A percentile compares a stretch with the other conserved stretches of the same genome.
These are phyloP conservation scores for Drosophila santomea DNA, from an alignment of 1,140 invertebrate species.

Conservation along the genomic window DNA sequence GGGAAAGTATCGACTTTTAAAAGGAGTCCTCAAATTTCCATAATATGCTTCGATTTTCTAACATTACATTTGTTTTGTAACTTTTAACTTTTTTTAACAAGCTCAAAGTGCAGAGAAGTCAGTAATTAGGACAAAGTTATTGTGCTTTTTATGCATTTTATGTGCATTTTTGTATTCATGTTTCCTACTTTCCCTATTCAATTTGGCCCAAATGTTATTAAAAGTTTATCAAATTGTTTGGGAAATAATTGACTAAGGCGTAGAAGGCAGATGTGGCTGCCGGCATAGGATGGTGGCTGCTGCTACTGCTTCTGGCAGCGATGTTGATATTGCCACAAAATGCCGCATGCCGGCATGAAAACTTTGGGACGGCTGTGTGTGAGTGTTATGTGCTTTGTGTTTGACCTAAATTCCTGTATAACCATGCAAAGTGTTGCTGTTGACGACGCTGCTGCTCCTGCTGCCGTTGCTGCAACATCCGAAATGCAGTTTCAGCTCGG, in stretches of 20 bases:
- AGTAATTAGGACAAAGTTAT: not conserved
- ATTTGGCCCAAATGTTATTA: slow-evolving; percentile 6
- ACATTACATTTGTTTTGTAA: too few relatives aligned
- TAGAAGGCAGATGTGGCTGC: slow-evolving; percentile 36
- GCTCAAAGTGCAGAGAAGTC: not conserved
- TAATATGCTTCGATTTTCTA: too few relatives aligned
- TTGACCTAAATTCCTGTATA: slow-evolving; percentile 63
- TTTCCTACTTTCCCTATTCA: not conserved
- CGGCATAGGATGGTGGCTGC: slow-evolving; percentile 13
- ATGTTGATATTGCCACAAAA: slow-evolving; percentile 58
- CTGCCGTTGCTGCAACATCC: slow-evolving; percentile 49
- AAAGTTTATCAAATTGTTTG: slow-evolving; percentile 41
- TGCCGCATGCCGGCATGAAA: slow-evolving; percentile 61
- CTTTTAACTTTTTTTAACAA: not conserved
- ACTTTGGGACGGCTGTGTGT: slow-evolving; percentile 35
- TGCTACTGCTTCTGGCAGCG: slow-evolving; percentile 23
- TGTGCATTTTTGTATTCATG: not conserved
- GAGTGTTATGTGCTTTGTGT: slow-evolving; percentile 46
- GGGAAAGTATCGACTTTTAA: too few relatives aligned
- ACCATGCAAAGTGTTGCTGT: slow-evolving; percentile 60
- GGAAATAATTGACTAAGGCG: slow-evolving; percentile 34
- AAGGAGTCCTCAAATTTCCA: too few relatives aligned
- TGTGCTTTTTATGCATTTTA: not conserved
- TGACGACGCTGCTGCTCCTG: slow-evolving; percentile 23
- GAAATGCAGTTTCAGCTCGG: slow-evolving; percentile 59